A percentile compares a stretch with the other conserved stretches of the same genome.
Conservation (phyloP, 1,140 invertebrate species). For the Aporrectodea caliginosa region DNA sequence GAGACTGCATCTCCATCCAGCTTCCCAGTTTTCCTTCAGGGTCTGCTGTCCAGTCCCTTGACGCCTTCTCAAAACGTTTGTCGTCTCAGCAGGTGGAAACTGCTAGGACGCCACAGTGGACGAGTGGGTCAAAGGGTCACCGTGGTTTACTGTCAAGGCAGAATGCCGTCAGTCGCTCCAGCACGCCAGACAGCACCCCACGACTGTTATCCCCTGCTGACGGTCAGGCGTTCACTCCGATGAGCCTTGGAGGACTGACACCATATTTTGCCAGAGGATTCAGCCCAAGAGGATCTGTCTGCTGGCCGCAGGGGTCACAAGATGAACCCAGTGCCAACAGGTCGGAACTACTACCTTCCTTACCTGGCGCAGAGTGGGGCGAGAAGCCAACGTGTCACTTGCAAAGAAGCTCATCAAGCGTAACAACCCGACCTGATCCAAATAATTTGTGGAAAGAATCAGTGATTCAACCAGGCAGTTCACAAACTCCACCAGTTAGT, state of each 20-base stretch:
- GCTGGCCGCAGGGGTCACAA: neutral
- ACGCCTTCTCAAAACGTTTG: neutral
- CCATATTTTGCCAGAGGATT: neutral
- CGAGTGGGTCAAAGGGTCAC: neutral
- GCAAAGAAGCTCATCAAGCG: neutral
- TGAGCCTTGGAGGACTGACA: neutral
- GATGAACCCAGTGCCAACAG: neutral
- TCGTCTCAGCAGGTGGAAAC: neutral
- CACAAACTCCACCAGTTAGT: neutral
- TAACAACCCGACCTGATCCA: neutral
- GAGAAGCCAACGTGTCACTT: neutral
- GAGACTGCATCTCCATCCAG: neutral
- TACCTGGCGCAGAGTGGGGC: neutral
- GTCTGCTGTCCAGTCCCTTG: neutral
- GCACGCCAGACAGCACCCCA: conserved; percentile 13
- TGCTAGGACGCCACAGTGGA: neutral
- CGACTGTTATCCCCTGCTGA: neutral
- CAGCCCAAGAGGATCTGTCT: neutral
- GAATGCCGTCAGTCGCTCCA: conserved; percentile 21
- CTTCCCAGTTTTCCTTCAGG: neutral
- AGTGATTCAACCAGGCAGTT: neutral
- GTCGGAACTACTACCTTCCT: neutral
- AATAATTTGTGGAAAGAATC: neutral
- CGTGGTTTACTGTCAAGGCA: neutral
- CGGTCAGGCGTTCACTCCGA: neutral